Evolutionary conservation across 2,797 vertebrate genomes (phyloP), one percentile per base, ranked within the genome.

Genomic region (Lagocephalus sceleratus): DNA sequence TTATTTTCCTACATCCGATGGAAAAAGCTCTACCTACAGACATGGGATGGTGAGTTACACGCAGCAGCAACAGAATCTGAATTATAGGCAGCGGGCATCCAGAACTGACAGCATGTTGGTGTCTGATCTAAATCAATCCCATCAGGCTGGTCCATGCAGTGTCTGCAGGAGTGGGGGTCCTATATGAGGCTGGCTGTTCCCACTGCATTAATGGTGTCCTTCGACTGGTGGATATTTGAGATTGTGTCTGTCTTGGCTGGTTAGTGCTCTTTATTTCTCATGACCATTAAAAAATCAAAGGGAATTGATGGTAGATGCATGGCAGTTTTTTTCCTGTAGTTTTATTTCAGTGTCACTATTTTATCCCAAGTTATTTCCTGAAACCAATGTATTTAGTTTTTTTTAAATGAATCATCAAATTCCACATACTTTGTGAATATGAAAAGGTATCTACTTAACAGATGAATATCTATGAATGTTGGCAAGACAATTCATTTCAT

Each of bases 141-240:
- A 79, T 1, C 82, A 99, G 96, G 94, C 17, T 99, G 95, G 95
- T 92, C 92, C 51, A 83, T 58, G 15, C 91, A 92, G 5, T 94
- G 92, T 54, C 87, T 98, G 12, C 85, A 95, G 67, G 92, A 94
- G 14, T 99, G 96, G 97, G 92, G 87, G 6, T 73, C 91, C 39
- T 99, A 93, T 49, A 89, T 94, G 87, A 82, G 50, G 22, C 89
- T 99, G 74, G 97, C 94, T 0, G 6, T 96, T 19, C 95, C 95
- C 10, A 91, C 95, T 78, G 85, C 87, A 67, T 73, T 95, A 5
- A 98, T 98, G 97, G 19, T 92, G 32, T 99, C 88, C 60, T 94
- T 96, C 20, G 95, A 99, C 68, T 96, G 94, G 93, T 99, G 96
- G 97, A 73, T 96, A 19, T 99, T 92, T 54, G 97, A 98, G 64